Percentiles rank a stretch among this genome's conserved stretches.
Evolutionary conservation across 64 coral and sea anemone genomes (phyloP).

Genomic region (Orbicella faveolata): DNA sequence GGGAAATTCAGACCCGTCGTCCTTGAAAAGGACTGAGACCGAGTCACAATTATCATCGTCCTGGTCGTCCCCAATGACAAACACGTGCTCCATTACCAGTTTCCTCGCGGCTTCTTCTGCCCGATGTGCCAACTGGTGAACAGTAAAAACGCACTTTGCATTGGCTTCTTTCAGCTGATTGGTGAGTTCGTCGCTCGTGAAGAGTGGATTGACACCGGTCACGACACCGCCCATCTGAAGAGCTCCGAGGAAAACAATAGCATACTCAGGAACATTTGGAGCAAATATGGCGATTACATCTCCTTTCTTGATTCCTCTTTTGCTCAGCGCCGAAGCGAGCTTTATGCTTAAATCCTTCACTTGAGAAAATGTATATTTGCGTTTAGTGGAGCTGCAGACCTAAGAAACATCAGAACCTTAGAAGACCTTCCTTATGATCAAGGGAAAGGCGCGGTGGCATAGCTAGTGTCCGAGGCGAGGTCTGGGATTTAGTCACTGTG

Average conservation of each 20-base stretch:
- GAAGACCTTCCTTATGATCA: too few species aligned
- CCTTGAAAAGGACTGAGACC: conserved; percentile 56
- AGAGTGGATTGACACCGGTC: conserved; percentile 59
- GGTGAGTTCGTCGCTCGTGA: conserved; percentile 48
- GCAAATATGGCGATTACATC: conserved; percentile 67
- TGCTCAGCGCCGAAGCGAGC: conserved; percentile 53
- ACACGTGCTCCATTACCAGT: conserved; percentile 24
- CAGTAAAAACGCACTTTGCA: conserved; percentile 47
- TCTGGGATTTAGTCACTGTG: too few species aligned
- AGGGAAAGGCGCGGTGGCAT: not conserved
- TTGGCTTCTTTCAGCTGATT: conserved; percentile 60
- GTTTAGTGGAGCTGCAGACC: conserved; percentile 46
- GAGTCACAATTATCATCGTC: conserved; percentile 46
- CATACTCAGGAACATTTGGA: conserved; percentile 54
- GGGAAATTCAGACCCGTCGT: conserved; percentile 51
- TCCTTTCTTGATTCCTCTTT: conserved; percentile 64
- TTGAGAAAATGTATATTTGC: conserved; percentile 50
- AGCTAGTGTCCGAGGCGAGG: too few species aligned
- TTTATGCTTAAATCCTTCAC: conserved; percentile 46
- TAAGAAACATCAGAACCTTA: not conserved
- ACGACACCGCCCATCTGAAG: conserved; percentile 54
- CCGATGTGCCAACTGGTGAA: conserved; percentile 17
- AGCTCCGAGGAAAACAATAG: conserved; percentile 52
- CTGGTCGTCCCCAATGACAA: conserved; percentile 39
- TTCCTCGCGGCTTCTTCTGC: conserved; percentile 38